Evolutionary conservation across 2,113 vertebrate species (phyloP), one percentile per base, ranked within the genome.

Genomic region (Mormoops blainvillei): DNA sequence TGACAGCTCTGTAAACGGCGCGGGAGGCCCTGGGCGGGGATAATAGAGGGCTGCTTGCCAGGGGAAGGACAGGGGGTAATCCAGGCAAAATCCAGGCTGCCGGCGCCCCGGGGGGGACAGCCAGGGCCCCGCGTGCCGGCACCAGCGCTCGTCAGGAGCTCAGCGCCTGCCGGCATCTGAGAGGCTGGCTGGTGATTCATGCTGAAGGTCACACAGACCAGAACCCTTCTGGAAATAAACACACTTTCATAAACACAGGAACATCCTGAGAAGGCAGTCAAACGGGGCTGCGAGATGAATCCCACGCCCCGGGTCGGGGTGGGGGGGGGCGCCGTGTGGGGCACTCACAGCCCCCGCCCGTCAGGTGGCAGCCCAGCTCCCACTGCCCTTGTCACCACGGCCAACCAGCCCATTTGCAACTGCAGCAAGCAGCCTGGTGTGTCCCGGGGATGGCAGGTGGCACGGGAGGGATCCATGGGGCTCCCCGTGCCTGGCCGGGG

Each of bases 361-460:
- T 41, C 65, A 36, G 38, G 41, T 0, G 0, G 71, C 73, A 31
- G 73, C 24, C 38, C 38, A 2, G 31, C 18, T 28, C 58, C 45
- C 33, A 0, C n/a, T 1, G 56, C 3, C 1, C 33, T 45, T 0
- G 0, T 24, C 54, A 9, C n/a, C 9, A 10, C 0, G 0, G 76
- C 4, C 4, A 0, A 18, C 50, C 0, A 0, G 13, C 65, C 14
- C 3, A 0, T 4, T 67, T 4, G n/a, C 0, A 2, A 56, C 65
- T 50, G 26, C 38, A 0, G 31, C 0, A 10, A 33, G 38, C 54
- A 14, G 43, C 41, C 68, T 7, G 4, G 19, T 31, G 61, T 11
- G 11, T 28, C 9, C 33, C 31, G 14, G 74, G n/a, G 6, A 10
- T 0, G 5, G 41, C 68, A 54, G 77, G 71, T 0, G 5, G 33